phyloP scores from a whole-genome alignment of 1,140 invertebrate genomes.

The Micrasema minimum region DNA sequence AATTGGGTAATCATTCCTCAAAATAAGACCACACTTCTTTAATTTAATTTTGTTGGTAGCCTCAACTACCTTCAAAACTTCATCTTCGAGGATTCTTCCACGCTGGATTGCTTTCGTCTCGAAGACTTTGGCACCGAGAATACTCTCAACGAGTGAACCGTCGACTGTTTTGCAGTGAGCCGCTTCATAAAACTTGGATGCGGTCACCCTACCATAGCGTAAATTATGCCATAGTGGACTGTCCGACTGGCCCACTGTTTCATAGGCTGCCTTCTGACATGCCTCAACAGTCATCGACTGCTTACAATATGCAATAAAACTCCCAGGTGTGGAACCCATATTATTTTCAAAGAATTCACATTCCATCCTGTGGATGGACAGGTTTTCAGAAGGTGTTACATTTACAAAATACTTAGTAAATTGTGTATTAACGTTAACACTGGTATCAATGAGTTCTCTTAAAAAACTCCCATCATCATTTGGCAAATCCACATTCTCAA shows the following conservation, averaged over 20 bases:
- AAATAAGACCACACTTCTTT: background rate
- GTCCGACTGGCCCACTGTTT: conserved; percentile 4
- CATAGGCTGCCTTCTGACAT: conserved; percentile 5
- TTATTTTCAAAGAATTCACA: background rate
- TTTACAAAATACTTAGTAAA: background rate
- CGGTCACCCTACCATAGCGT: background rate
- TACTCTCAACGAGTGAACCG: background rate
- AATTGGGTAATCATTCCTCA: background rate
- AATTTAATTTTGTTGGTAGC: background rate
- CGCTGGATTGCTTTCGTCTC: background rate
- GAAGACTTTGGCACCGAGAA: background rate
- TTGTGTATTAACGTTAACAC: background rate
- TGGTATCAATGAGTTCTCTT: background rate
- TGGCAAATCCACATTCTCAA: background rate
- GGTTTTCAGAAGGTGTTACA: background rate
- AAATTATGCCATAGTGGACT: conserved; percentile 4
- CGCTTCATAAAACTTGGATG: background rate
- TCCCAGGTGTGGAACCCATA: background rate
- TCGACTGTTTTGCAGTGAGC: background rate
- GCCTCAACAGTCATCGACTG: conserved; percentile 1
- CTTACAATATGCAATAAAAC: background rate
- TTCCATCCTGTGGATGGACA: background rate
- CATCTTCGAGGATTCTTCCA: background rate
- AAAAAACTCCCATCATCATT: background rate
- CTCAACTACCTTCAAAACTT: background rate